Evolutionary conservation across 2,113 vertebrate species (phyloP).

Genomic region (Prunella himalayana): DNA sequence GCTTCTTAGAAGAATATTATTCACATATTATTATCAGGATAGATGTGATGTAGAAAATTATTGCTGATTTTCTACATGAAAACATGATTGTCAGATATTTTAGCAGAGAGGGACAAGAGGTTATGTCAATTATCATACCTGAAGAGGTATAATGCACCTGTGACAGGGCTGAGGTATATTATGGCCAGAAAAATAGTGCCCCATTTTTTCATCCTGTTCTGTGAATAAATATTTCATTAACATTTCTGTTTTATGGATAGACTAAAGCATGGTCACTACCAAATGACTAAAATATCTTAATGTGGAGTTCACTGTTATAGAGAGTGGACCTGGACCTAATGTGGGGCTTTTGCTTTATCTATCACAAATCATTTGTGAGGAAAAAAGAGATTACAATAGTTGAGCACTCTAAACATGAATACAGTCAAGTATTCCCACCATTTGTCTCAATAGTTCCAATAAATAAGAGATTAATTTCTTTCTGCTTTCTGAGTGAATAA

Average conservation of each 20-base stretch:
- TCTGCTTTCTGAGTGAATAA: neutral
- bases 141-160: neutral
- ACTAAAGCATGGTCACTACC: neutral
- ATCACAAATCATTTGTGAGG: neutral
- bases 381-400: neutral
- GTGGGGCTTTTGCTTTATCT: neutral
- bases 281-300: neutral
- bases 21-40: neutral
- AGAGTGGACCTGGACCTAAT: neutral
- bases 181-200: neutral
- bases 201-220: neutral
- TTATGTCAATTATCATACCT: neutral
- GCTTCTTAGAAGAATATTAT: neutral
- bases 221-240: neutral
- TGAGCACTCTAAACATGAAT: neutral
- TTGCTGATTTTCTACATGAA: neutral
- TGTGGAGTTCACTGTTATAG: neutral
- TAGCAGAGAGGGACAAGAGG: neutral
- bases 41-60: neutral
- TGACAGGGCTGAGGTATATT: neutral
- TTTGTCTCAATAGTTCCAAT: neutral
- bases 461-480: neutral
- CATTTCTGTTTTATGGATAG: neutral
- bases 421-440: neutral
- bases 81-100: neutral